These are phyloP conservation scores for Daubentonia madagascariensis DNA, from an alignment of 2,113 vertebrate species.

Conservation along the genomic window DNA sequence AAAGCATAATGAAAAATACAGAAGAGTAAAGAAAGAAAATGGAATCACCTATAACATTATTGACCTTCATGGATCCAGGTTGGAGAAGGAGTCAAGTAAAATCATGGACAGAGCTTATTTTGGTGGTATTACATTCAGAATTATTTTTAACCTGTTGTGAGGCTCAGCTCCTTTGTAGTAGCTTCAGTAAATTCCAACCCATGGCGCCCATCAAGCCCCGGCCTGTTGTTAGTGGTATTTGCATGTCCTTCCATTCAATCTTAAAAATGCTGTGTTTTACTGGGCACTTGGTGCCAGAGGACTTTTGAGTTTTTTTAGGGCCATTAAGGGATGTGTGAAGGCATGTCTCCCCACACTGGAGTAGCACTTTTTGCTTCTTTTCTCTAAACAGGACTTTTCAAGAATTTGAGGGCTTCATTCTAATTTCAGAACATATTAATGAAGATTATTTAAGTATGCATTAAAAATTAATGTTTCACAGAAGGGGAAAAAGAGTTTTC, in stretches of 20 bases:
- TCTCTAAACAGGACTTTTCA: background rate
- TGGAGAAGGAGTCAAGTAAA: background rate
- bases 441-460: background rate
- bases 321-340: background rate
- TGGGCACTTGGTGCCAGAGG: background rate
- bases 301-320: background rate
- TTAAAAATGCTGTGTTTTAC: background rate
- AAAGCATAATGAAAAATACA: background rate
- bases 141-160: constrained; percentile 6
- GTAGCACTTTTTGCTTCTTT: background rate
- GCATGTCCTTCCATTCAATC: background rate
- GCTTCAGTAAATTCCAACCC: background rate
- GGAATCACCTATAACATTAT: background rate
- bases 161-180: background rate
- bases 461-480: background rate
- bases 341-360: background rate
- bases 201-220: background rate
- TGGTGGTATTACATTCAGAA: background rate
- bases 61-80: background rate
- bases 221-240: background rate
- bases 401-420: background rate
- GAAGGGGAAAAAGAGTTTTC: background rate
- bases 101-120: background rate
- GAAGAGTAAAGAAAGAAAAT: background rate
- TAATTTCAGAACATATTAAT: constrained; percentile 38